phyloP scores from a whole-genome alignment of 1,140 invertebrate species.

The Macrobrachium nipponense region DNA sequence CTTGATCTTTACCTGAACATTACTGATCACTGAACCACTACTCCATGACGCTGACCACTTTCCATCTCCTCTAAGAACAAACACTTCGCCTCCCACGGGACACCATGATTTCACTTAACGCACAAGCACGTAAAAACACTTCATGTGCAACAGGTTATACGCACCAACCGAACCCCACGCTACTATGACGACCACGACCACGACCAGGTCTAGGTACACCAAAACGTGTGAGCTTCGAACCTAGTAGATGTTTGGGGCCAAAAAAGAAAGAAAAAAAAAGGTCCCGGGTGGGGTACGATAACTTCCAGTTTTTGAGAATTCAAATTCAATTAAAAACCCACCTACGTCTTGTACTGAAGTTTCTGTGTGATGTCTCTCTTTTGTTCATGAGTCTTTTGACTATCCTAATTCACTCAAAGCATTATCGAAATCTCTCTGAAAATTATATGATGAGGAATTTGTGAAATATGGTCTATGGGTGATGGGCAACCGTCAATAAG shows the following conservation, averaged over 20 bases:
- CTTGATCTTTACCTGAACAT: background rate
- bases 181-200: conserved; percentile 1
- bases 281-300: conserved; percentile 28
- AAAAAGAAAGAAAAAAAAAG: too few relatives aligned
- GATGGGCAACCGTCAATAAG: too few relatives aligned
- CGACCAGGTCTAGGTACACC: conserved; percentile 21
- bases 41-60: too few relatives aligned
- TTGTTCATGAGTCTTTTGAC: too few relatives aligned
- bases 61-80: too few relatives aligned
- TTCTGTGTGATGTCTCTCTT: background rate
- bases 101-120: background rate
- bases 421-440: too few relatives aligned
- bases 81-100: too few relatives aligned
- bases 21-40: background rate
- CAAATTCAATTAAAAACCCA: background rate
- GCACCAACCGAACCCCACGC: conserved; percentile 2
- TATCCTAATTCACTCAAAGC: too few relatives aligned
- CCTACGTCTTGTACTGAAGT: background rate
- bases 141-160: background rate
- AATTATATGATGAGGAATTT: too few relatives aligned
- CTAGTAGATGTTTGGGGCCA: conserved; percentile 54
- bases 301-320: conserved; percentile 10
- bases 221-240: conserved; percentile 55
- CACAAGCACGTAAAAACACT: conserved; percentile 1
- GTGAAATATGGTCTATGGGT: too few relatives aligned